Conservation (phyloP, 2,113 vertebrate genomes). For the Tympanuchus pallidicinctus region DNA sequence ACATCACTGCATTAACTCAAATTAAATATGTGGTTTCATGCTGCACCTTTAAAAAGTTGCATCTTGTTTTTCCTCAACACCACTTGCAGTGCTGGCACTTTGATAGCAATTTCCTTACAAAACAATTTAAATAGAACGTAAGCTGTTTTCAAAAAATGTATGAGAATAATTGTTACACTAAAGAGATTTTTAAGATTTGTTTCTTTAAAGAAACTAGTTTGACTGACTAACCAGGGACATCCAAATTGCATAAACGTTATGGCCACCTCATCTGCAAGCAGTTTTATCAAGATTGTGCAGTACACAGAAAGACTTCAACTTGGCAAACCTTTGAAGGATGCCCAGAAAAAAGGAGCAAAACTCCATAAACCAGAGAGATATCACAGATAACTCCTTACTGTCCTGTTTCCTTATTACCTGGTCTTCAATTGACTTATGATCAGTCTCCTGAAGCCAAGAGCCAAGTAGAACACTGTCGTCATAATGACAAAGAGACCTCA, state of each 20-base stretch:
- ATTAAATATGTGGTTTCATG: not conserved
- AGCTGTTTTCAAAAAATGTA: fast-evolving
- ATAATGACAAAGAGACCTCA: constrained; percentile 97
- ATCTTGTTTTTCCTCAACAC: not conserved
- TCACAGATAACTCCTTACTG: not conserved
- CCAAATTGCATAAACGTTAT: no score
- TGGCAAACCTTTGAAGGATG: not conserved
- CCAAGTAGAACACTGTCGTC: constrained; percentile 98
- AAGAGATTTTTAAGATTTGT: not conserved
- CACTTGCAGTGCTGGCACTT: not conserved
- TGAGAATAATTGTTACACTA: not conserved
- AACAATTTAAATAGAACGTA: not conserved
- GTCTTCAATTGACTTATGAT: constrained; percentile 99
- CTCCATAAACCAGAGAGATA: not conserved
- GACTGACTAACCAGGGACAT: not conserved
- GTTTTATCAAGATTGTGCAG: not conserved
- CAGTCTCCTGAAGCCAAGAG: constrained; percentile 98
- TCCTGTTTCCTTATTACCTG: constrained; percentile 80
- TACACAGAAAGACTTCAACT: not conserved
- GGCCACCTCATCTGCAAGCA: not conserved
- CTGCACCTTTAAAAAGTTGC: not conserved
- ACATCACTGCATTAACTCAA: not conserved
- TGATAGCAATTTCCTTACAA: not conserved
- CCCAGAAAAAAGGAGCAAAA: not conserved
- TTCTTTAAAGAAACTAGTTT: not conserved